Evolutionary conservation across 2,888 invertebrate species (phyloP).

Genomic region (Alviniconcha strummeri): DNA sequence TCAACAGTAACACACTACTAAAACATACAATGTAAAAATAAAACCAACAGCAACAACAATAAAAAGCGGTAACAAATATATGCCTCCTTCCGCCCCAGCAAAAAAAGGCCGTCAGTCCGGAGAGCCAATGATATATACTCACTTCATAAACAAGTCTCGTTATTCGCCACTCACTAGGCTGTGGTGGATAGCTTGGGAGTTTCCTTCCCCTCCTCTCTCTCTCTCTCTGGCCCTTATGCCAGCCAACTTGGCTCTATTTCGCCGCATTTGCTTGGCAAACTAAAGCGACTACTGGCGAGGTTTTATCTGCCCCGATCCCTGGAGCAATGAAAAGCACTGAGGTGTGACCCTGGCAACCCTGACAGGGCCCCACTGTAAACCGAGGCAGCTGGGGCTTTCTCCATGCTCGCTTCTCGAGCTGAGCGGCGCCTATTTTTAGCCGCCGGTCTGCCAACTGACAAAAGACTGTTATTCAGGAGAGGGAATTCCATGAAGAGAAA

Average conservation of each 20-base stretch:
- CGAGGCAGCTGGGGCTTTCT: conserved; percentile 33
- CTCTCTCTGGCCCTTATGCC: conserved; percentile 13
- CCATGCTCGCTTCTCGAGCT: conserved; percentile 20
- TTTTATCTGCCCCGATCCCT: conserved; percentile 25
- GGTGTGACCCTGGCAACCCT: conserved; percentile 31
- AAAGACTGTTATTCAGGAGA: conserved; percentile 29
- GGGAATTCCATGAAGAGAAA: conserved; percentile 34
- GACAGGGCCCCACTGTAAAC: conserved; percentile 32
- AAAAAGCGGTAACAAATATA: too few relatives aligned
- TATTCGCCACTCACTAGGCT: neutral
- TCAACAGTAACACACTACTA: too few relatives aligned
- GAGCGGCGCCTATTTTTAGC: conserved; percentile 31
- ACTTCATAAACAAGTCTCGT: conserved; percentile 20
- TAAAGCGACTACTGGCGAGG: neutral
- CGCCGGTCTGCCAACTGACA: conserved; percentile 32
- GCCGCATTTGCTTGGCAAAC: conserved; percentile 11
- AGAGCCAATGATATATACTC: conserved; percentile 11
- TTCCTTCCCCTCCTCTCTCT: neutral
- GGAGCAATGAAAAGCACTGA: conserved; percentile 28
- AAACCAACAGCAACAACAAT: too few relatives aligned
- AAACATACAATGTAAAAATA: too few relatives aligned
- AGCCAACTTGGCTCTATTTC: neutral
- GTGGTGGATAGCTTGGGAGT: too few relatives aligned
- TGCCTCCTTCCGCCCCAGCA: too few relatives aligned
- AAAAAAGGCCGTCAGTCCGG: neutral